Percentiles rank a stretch among this genome's conserved stretches.
phyloP scores from a whole-genome alignment of 2,888 invertebrate genomes.

The Ophioninae sp. region DNA sequence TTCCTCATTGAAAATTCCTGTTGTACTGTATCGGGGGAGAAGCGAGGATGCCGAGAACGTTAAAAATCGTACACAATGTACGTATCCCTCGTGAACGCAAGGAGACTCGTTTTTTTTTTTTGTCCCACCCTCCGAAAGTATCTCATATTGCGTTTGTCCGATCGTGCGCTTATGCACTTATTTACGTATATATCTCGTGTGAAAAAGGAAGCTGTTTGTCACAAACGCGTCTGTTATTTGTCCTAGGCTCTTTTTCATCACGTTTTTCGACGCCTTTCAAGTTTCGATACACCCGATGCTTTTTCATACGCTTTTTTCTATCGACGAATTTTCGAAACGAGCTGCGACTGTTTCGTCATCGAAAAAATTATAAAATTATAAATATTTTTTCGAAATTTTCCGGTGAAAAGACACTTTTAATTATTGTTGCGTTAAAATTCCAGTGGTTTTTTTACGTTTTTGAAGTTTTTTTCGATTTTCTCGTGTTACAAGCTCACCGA shows the following conservation, averaged over 20 bases:
- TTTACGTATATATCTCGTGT: neutral
- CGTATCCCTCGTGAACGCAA: neutral
- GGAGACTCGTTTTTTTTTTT: neutral
- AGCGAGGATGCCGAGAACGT: neutral
- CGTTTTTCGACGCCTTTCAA: too few relatives aligned
- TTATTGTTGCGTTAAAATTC: too few relatives aligned
- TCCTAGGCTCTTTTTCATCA: neutral
- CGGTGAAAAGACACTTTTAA: too few relatives aligned
- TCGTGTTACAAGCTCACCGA: too few relatives aligned
- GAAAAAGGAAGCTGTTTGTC: neutral
- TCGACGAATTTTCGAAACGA: slow-evolving; percentile 4
- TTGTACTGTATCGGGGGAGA: neutral
- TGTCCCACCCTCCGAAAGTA: neutral
- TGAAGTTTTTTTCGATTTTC: too few relatives aligned
- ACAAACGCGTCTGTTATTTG: neutral
- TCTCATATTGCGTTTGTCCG: neutral
- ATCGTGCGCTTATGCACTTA: too few relatives aligned
- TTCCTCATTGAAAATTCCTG: slow-evolving; percentile 26
- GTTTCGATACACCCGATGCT: neutral
- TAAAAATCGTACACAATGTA: neutral
- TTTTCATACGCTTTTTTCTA: neutral
- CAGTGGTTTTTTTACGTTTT: too few relatives aligned
- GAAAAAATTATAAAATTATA: too few relatives aligned
- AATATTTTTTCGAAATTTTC: too few relatives aligned
- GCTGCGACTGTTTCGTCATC: neutral